phyloP scores from a whole-genome alignment of 2,113 vertebrate species.

The Parus major region DNA sequence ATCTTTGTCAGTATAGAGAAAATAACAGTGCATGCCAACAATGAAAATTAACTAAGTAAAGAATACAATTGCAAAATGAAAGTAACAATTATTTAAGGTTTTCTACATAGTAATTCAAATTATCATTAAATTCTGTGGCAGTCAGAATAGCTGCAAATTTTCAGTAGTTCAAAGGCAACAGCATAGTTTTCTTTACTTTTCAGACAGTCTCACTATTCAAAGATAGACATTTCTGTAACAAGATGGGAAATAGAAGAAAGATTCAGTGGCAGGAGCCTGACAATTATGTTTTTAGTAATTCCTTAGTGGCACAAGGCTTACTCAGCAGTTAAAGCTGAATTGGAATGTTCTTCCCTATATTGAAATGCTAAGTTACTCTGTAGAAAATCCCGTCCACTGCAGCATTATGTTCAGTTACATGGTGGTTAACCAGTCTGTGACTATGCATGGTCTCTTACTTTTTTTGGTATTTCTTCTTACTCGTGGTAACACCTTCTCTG shows the following conservation, averaged over 20 bases:
- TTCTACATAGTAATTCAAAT: background rate
- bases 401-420: accelerated
- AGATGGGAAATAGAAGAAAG: background rate
- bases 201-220: background rate
- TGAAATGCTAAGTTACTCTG: background rate
- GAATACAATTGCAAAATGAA: background rate
- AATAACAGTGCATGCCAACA: background rate
- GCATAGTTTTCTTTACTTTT: background rate
- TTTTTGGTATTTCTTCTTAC: background rate
- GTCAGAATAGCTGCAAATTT: background rate
- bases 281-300: background rate
- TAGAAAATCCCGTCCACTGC: background rate
- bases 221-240: background rate
- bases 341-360: background rate
- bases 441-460: background rate
- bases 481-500: background rate
- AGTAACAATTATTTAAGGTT: background rate
- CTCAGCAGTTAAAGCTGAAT: background rate
- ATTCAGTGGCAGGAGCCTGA: background rate
- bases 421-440: background rate
- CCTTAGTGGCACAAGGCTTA: background rate
- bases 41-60: background rate
- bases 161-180: background rate
- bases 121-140: background rate
- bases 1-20: background rate